Conservation (phyloP, 2,113 vertebrate species). For the Clarias batrachus region DNA sequence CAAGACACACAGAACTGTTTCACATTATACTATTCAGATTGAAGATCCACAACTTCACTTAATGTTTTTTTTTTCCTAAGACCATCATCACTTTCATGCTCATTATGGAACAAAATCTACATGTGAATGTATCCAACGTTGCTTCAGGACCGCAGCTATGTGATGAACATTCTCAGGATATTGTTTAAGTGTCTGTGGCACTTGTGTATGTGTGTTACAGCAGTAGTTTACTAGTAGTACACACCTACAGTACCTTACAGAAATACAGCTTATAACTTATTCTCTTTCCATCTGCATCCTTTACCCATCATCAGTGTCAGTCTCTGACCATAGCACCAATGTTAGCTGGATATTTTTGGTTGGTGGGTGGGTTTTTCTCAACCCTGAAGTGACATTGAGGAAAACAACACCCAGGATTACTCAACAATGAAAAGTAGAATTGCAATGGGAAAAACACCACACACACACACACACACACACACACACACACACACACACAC, state of each 20-base stretch:
- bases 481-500: no score
- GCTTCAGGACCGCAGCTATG: neutral
- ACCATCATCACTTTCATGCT: neutral
- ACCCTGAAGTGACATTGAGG: neutral
- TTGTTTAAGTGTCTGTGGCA: neutral
- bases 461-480: no score
- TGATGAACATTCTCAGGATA: neutral
- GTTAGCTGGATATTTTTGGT: neutral
- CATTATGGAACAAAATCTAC: neutral
- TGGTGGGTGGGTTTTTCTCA: neutral
- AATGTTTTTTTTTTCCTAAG: neutral
- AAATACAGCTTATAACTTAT: neutral
- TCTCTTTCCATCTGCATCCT: neutral
- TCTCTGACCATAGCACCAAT: neutral
- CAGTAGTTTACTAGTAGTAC: neutral
- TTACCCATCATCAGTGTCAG: neutral
- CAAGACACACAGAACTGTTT: neutral
- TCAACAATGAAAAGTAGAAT: neutral
- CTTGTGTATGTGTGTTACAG: neutral
- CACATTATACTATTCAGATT: neutral
- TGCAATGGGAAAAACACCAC: neutral
- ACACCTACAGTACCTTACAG: neutral
- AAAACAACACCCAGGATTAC: neutral
- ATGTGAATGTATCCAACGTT: neutral
- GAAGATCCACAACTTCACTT: neutral